Evolutionary conservation across 2,888 invertebrate genomes (phyloP), one percentile per base, ranked within the genome.

Genomic region (Acronicta leporina): DNA sequence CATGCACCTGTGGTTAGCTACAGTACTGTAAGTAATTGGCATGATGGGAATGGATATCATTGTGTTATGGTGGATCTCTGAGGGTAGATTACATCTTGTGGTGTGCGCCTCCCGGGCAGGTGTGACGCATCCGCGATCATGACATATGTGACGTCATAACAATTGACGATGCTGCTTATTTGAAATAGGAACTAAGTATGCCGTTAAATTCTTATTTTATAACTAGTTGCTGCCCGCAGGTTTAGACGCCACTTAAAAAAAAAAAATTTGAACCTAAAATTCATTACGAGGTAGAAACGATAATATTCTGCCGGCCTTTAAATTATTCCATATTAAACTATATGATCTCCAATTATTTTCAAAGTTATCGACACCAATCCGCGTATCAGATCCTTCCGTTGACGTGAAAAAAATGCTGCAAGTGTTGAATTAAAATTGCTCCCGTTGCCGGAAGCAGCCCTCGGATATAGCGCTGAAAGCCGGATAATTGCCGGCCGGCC

Each of bases 371-470:
- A 11, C 41, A 5, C 40, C 35, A 15, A 45, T n/a, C 76, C 64
- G 73, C 73, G 79, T 80, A 81, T 79, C 81, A 53, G 75, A 92
- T 92, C 90, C 82, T 92, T 93, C 92, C 92, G 90, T 77, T 81
- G 83, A 80, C 50, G 61, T 68, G 75, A 84, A 82, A 46, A 83
- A 81, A 68, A 64, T 63, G 77, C 74, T 79, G 20, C 20, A 20
- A 84, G 80, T 78, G 75, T 79, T 68, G 78, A 85, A 87, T 88
- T 87, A 88, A 89, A 90, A 90, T 79, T 81, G 75, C 68, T 77
- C 72, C 69, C 71, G 68, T 65, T 63, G 64, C 78, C 85, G 87
- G 86, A 87, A 81, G 75, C 77, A 49, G 54, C 76, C 70, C 83
- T 85, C 85, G 85, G 86, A 87, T 82, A 85, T 83, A 79, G 69